Conservation (phyloP, 2,888 invertebrate species). For the Watsonalla cultraria region DNA sequence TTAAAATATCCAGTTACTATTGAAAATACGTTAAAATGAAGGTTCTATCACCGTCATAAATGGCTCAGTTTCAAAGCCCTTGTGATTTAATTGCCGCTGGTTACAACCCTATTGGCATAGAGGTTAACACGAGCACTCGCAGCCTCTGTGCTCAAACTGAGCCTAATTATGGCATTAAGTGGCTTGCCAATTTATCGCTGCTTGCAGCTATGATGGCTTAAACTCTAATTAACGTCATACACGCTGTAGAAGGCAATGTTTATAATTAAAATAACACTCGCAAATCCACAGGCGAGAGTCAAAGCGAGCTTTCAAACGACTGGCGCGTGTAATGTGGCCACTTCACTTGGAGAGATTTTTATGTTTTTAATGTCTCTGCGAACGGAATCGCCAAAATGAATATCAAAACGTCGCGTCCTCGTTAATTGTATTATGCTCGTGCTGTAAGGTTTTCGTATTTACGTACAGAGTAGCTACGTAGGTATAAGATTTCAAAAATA, state of each 20-base stretch:
- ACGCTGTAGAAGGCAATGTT: slow-evolving; percentile 49
- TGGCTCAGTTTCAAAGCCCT: slow-evolving; percentile 30
- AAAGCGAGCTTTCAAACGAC: slow-evolving; percentile 57
- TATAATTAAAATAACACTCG: slow-evolving; percentile 76
- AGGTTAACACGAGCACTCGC: slow-evolving; percentile 51
- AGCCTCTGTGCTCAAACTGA: slow-evolving; percentile 50
- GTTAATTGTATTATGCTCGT: background rate
- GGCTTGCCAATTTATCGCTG: slow-evolving; percentile 60
- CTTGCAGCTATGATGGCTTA: slow-evolving; percentile 53
- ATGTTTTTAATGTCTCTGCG: slow-evolving; percentile 17
- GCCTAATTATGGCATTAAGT: slow-evolving; percentile 68
- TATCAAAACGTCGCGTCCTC: background rate
- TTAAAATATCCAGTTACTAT: background rate
- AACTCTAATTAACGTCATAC: slow-evolving; percentile 65
- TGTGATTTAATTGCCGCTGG: slow-evolving; percentile 45
- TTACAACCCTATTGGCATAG: slow-evolving; percentile 53
- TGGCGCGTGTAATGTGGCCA: slow-evolving; percentile 55
- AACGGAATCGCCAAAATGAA: slow-evolving; percentile 3
- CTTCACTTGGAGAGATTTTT: slow-evolving; percentile 55
- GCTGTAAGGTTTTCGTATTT: too few species aligned
- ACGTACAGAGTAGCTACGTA: too few species aligned
- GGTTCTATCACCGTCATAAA: slow-evolving; percentile 3
- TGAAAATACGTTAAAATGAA: too few species aligned
- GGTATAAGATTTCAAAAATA: too few species aligned
- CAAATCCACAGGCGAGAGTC: slow-evolving; percentile 46